phyloP scores from a whole-genome alignment of 2,113 vertebrate genomes.

The Cephalophus harveyi region DNA sequence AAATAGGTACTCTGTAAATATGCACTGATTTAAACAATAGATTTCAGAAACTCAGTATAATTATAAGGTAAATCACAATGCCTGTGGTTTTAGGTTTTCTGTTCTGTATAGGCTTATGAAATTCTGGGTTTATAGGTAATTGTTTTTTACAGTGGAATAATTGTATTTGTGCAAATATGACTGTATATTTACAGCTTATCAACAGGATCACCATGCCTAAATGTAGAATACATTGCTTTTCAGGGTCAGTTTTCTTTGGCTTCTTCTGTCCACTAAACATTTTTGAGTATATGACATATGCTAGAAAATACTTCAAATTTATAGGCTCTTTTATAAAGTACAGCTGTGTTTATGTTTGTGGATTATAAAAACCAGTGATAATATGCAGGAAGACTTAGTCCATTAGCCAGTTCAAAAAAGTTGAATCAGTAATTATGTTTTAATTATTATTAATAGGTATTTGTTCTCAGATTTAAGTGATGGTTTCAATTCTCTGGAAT shows the following conservation, averaged over 20 bases:
- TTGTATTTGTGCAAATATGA: neutral
- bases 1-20: neutral
- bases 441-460: neutral
- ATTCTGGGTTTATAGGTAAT: neutral
- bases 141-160: neutral
- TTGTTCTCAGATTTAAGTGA: conserved; percentile 7
- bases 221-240: neutral
- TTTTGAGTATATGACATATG: neutral
- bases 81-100: neutral
- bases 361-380: neutral
- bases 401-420: neutral
- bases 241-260: neutral
- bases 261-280: neutral
- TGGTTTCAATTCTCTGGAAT: neutral
- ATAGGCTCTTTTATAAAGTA: neutral
- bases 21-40: neutral
- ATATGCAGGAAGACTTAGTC: neutral
- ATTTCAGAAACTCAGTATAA: neutral
- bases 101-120: neutral
- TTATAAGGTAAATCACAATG: neutral
- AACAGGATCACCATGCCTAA: neutral
- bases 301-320: neutral
- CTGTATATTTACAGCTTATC: neutral
- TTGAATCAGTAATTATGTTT: conserved; percentile 1
- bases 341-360: neutral